phyloP scores from a whole-genome alignment of 2,797 vertebrate species.

The Somateria mollissima region DNA sequence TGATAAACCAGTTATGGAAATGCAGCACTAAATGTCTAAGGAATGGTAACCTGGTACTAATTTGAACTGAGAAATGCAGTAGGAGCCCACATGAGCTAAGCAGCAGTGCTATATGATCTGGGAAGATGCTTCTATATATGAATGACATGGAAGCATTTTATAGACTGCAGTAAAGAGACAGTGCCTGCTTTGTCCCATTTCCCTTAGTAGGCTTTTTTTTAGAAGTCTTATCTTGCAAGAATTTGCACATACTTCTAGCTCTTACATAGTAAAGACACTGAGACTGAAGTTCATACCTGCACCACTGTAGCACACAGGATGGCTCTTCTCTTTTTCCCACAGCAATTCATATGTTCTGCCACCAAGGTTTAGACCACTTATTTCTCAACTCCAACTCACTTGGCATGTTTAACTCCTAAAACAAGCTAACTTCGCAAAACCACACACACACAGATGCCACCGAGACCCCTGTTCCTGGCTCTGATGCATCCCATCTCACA shows the following conservation, averaged over 20 bases:
- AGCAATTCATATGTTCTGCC: neutral
- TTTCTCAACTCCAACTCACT: neutral
- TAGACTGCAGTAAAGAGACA: neutral
- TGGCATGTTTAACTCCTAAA: neutral
- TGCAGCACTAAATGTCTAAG: neutral
- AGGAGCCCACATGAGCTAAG: neutral
- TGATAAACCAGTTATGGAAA: neutral
- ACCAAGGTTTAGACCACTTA: neutral
- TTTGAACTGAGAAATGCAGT: neutral
- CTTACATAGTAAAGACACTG: neutral
- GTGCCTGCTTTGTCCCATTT: neutral
- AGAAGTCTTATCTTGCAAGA: neutral
- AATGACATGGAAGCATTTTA: neutral
- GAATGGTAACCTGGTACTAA: neutral
- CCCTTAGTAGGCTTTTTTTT: neutral
- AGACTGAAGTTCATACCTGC: neutral
- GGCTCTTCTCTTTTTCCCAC: neutral
- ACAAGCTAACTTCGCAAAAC: neutral
- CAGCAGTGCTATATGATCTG: neutral
- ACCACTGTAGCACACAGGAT: rapidly evolving
- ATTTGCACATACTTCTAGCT: neutral
- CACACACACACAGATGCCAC: neutral
- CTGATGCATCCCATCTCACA: neutral
- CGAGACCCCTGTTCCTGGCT: neutral
- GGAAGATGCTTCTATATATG: neutral